Base-by-base conservation (phyloP, 1,140 invertebrate species). In the Drosophila dunni region DNA sequence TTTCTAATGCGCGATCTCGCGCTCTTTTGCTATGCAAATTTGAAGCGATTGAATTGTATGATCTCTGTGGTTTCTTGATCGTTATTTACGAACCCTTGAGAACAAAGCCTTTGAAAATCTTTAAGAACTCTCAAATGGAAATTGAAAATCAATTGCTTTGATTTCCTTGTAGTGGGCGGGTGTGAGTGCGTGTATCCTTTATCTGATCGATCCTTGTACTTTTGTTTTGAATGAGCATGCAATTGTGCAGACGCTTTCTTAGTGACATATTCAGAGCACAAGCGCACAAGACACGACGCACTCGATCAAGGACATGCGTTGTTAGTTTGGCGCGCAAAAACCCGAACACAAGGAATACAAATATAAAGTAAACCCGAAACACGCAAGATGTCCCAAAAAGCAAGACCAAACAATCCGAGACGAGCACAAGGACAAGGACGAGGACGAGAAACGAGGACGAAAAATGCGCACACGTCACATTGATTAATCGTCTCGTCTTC, bases 401-500 rank as follows among this genome's bases (percentile, higher is more conserved):
- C 20, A 20, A 29, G 50, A 45, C 7, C 38, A 40, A 38, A 62
- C 54, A 57, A 56, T 50, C 54, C 48, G 62, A 72, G 42, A 42
- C 54, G 29, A 44, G 51, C 11, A 42, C 20, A 33, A 8, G 51
- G 13, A 42, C 20, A 33, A 8, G 15, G 33, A 15, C 40, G 3
- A 20, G 38, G 33, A 40, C 7, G 20, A 60, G 15, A 50, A 15
- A 11, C 8, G n/a, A 62, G 36, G 61, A 57, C 29, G 40, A 70
- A 36, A 62, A 65, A 70, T 58, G 66, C 65, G 71, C 66, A 70
- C 77, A 84, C 83, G 84, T 88, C 82, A 86, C 79, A 77, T 86
- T 86, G 82, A 86, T 86, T 86, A 86, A 86, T 86, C 79, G 84
- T 86, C 76, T 62, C 64, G 44, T 70, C 67, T 51, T 61, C 40